phyloP scores from a whole-genome alignment of 2,888 invertebrate genomes.

The Polia nebulosa region DNA sequence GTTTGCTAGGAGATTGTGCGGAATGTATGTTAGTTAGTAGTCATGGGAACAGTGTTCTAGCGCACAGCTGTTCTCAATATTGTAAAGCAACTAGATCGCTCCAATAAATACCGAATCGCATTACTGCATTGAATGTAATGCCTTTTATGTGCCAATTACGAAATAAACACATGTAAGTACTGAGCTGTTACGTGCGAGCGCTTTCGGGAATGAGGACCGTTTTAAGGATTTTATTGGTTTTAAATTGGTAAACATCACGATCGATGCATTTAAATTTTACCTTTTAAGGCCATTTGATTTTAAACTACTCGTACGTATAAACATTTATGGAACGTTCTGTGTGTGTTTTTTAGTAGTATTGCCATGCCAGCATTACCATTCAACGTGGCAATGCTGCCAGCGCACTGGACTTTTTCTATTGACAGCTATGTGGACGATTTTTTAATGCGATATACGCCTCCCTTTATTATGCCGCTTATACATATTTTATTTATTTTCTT shows the following conservation, averaged over 20 bases:
- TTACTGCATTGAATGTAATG: slow-evolving; percentile 81
- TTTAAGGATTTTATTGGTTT: slow-evolving; percentile 5
- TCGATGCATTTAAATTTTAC: slow-evolving; percentile 1
- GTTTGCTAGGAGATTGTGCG: slow-evolving; percentile 42
- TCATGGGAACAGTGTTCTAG: slow-evolving; percentile 77
- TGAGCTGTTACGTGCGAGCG: neutral
- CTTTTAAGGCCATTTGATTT: slow-evolving; percentile 1
- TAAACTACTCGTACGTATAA: neutral
- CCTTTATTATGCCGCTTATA: no score
- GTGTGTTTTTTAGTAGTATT: no score
- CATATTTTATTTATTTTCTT: no score
- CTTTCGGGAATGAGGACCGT: slow-evolving; percentile 29
- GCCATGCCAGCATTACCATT: no score
- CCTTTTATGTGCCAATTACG: slow-evolving; percentile 76
- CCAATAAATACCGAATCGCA: slow-evolving; percentile 86
- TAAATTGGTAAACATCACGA: slow-evolving; percentile 4
- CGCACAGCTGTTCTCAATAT: slow-evolving; percentile 79
- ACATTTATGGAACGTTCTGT: neutral
- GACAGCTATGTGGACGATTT: no score
- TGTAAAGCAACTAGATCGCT: slow-evolving; percentile 78
- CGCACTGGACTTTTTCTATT: no score
- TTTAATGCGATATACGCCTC: no score
- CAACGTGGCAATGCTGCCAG: no score
- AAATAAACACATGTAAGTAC: slow-evolving; percentile 66
- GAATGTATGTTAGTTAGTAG: slow-evolving; percentile 54